phyloP scores from a whole-genome alignment of 2,888 invertebrate genomes.

The Eupeodes luniger region DNA sequence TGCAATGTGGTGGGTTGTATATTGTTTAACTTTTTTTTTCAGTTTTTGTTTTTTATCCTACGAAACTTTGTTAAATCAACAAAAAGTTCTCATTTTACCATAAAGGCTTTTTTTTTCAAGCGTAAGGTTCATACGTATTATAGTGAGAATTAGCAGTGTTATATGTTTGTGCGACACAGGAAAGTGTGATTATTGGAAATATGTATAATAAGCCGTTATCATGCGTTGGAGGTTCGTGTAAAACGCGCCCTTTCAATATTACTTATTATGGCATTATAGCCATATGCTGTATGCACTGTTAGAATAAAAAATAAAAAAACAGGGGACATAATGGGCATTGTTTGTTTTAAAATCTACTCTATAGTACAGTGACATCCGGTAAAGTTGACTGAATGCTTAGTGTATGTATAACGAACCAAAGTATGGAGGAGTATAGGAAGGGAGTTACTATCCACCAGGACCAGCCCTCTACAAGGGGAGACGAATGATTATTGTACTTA shows the following conservation, averaged over 20 bases:
- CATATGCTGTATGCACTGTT: background rate
- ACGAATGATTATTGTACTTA: too few species aligned
- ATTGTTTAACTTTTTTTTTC: constrained; percentile 16
- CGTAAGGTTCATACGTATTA: background rate
- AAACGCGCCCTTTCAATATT: constrained; percentile 28
- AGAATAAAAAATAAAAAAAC: background rate
- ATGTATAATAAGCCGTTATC: constrained; percentile 40
- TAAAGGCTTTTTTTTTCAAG: background rate
- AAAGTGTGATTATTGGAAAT: constrained; percentile 34
- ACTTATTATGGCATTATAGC: background rate
- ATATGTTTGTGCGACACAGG: background rate
- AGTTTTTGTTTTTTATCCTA: too few species aligned
- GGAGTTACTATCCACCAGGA: too few species aligned
- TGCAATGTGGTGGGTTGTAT: constrained; percentile 48
- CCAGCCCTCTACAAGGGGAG: too few species aligned
- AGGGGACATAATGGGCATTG: background rate
- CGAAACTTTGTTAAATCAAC: constrained; percentile 60
- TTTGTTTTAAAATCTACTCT: constrained; percentile 7
- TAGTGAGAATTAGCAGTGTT: background rate
- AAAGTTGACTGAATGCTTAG: background rate
- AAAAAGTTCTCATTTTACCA: constrained; percentile 44
- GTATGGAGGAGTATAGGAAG: too few species aligned
- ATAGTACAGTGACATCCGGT: background rate
- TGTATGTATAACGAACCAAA: too few species aligned
- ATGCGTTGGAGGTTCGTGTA: constrained; percentile 57